Evolutionary conservation across 2,888 invertebrate genomes (phyloP).

Genomic region (Silvanus unidentatus): DNA sequence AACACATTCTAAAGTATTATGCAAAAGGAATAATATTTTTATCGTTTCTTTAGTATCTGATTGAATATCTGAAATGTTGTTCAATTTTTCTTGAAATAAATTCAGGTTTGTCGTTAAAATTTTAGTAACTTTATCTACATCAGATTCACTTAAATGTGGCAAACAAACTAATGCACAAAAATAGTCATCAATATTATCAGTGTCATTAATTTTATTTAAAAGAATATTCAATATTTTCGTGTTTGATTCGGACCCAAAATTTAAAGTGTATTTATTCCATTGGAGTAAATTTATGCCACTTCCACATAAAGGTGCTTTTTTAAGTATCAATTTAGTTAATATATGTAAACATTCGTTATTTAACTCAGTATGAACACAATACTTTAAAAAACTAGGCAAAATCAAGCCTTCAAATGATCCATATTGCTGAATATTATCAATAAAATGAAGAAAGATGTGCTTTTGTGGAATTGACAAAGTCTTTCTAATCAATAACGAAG

Average conservation of each 20-base stretch:
- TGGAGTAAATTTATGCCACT: conserved; percentile 55
- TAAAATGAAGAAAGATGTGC: conserved; percentile 57
- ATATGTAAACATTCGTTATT: conserved; percentile 54
- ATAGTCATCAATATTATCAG: conserved; percentile 44
- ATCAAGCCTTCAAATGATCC: conserved; percentile 68
- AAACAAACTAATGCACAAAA: conserved; percentile 52
- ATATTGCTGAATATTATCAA: conserved; percentile 60
- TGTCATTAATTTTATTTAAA: conserved; percentile 39
- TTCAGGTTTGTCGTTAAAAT: conserved; percentile 17
- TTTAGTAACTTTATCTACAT: conserved; percentile 33
- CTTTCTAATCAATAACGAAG: conserved; percentile 62
- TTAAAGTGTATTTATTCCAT: conserved; percentile 64
- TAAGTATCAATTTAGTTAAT: conserved; percentile 59
- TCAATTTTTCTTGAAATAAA: conserved; percentile 13
- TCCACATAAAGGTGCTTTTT: conserved; percentile 59
- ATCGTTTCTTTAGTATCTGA: conserved; percentile 11
- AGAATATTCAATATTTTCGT: conserved; percentile 45
- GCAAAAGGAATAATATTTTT: conserved; percentile 50
- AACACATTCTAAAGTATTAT: conserved; percentile 54
- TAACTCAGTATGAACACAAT: conserved; percentile 52
- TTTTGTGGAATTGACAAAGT: conserved; percentile 54
- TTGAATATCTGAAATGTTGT: neutral
- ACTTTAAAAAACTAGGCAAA: conserved; percentile 60
- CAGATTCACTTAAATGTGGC: conserved; percentile 48
- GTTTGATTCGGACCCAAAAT: conserved; percentile 48